Conservation (phyloP, 2,888 invertebrate genomes). For the Apomyelois bistriatella region DNA sequence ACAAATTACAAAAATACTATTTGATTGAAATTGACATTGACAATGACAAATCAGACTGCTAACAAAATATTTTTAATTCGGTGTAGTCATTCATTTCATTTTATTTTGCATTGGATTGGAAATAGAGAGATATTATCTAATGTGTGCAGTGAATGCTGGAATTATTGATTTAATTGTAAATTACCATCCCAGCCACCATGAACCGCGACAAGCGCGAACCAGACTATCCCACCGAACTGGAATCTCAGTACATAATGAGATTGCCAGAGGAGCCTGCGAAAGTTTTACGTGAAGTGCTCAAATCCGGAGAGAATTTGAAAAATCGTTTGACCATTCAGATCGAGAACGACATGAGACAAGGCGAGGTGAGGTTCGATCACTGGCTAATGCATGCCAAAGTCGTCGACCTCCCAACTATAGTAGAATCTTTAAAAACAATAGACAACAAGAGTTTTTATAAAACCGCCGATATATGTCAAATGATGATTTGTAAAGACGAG, state of each 20-base stretch:
- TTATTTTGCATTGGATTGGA: too few species aligned
- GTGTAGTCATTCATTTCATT: too few species aligned
- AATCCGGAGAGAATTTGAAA: conserved; percentile 87
- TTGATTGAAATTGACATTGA: too few species aligned
- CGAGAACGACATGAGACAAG: conserved; percentile 93
- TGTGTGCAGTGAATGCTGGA: too few species aligned
- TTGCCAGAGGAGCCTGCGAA: conserved; percentile 90
- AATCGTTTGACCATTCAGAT: conserved; percentile 91
- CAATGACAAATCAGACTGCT: too few species aligned
- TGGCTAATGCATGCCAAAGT: conserved; percentile 93
- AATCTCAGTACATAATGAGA: conserved; percentile 90
- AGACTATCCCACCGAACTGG: conserved; percentile 84
- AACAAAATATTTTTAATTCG: too few species aligned
- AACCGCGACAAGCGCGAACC: conserved; percentile 61
- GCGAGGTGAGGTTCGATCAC: conserved; percentile 93
- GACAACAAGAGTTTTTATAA: conserved; percentile 98
- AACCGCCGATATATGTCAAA: conserved; percentile 97
- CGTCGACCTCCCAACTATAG: conserved; percentile 93
- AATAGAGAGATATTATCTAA: too few species aligned
- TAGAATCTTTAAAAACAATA: conserved; percentile 96
- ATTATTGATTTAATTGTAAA: too few species aligned
- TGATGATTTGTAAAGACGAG: conserved; percentile 93
- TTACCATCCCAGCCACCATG: conserved; percentile 32
- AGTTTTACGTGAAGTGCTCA: conserved; percentile 85
- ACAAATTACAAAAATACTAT: too few species aligned